phyloP scores from a whole-genome alignment of 1,140 invertebrate genomes.

The Drosophila parabipectinata region DNA sequence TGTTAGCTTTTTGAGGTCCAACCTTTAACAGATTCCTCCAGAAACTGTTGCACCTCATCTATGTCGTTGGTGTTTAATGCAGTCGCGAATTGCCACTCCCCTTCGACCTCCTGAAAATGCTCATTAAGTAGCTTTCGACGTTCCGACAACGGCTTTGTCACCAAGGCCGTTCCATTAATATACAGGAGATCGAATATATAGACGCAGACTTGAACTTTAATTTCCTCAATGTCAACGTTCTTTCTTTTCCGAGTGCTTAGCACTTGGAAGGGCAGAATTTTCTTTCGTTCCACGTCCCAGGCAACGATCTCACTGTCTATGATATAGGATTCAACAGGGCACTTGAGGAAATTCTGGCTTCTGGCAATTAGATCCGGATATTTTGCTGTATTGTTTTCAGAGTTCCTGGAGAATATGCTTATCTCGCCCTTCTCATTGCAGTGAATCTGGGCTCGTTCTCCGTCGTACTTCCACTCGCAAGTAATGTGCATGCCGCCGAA shows the following conservation, averaged over 20 bases:
- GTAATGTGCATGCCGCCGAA: conserved; percentile 98
- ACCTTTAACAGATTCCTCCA: conserved; percentile 97
- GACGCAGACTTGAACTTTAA: conserved; percentile 98
- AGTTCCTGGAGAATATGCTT: conserved; percentile 97
- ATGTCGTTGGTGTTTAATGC: conserved; percentile 92
- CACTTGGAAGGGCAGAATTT: conserved; percentile 98
- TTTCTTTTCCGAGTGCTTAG: conserved; percentile 98
- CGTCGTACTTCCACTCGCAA: conserved; percentile 99
- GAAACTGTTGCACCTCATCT: conserved; percentile 97
- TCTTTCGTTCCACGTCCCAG: conserved; percentile 95
- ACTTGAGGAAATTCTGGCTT: conserved; percentile 87
- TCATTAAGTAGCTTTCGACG: conserved; percentile 90
- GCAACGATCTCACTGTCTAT: conserved; percentile 99
- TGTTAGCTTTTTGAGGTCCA: neutral
- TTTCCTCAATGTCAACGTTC: conserved; percentile 94
- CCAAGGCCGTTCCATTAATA: conserved; percentile 95
- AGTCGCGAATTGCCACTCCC: conserved; percentile 95
- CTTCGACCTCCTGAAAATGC: conserved; percentile 91
- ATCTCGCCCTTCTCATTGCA: conserved; percentile 88
- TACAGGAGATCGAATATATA: conserved; percentile 99
- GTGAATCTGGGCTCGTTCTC: conserved; percentile 98
- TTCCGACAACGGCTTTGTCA: conserved; percentile 91
- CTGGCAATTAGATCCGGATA: conserved; percentile 97
- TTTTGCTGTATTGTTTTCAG: conserved; percentile 98
- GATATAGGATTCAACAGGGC: conserved; percentile 92